Base-by-base conservation (phyloP, 2,888 invertebrate species). In the Platycheirus albimanus region DNA sequence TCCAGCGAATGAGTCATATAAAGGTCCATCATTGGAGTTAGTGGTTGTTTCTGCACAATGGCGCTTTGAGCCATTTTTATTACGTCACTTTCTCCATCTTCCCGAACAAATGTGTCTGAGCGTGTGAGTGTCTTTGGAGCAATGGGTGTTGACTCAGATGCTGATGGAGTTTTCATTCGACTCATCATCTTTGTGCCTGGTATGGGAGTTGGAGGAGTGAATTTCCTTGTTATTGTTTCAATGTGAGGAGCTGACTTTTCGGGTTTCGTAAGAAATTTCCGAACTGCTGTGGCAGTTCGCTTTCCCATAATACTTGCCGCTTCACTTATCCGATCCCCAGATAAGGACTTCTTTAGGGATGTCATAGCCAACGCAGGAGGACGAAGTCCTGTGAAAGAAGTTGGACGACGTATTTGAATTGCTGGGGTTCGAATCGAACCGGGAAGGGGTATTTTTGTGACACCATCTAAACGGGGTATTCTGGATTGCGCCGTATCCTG, bases 31-130 rank as follows among this genome's bases (percentile, higher is more conserved):
- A 45, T 36, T 17, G 86, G 85, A 13, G 86, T 84, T 5, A 7
- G 19, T 5, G 85, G 78, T 47, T 85, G 78, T 24, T 70, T 69
- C 11, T 58, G 49, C 1, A 51, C 47, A 6, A 49, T 41, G 3
- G n/a, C 15, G 5, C 70, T 63, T 17, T 86, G 86, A 24, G 86
- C 79, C 24, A 67, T 78, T 13, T 76, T 69, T 20, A 85, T 64
- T 13, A 84, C 49, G n/a, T 87, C 85, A 56, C 86, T 86, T 30
- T 85, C 79, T 36, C 87, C 88, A 13, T 87, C 87, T 13, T 87
- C 87, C 30, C 90, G 88, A 0, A 90, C 87, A 85, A 90, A 90
- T 2, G 90, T 90, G 38, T 90, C 90, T 28, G 90, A 90, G 4
- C 90, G 87, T 49, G 88, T 87, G 0, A 90, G 85, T 0, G 86